These are phyloP conservation scores for Rhinogobio ventralis DNA, from an alignment of 2,797 vertebrate genomes.

Conservation along the genomic window DNA sequence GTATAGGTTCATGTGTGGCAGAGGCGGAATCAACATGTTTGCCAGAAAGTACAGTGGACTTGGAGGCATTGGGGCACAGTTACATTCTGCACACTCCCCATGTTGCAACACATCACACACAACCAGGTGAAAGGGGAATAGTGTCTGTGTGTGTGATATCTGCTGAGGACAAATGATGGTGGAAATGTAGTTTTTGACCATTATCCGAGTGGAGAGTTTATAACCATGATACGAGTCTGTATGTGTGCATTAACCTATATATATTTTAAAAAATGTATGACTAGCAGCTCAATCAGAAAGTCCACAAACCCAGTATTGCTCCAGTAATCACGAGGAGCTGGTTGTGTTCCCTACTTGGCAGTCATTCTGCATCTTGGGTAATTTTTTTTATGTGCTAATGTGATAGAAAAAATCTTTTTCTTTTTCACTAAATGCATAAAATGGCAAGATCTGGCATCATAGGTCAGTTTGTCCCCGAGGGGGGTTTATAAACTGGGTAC, in stretches of 20 bases:
- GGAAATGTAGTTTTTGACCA: neutral
- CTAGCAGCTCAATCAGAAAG: neutral
- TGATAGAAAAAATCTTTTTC: neutral
- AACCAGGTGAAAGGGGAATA: constrained; percentile 38
- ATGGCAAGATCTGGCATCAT: constrained; percentile 42
- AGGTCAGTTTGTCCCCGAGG: constrained; percentile 33
- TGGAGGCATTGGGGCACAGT: constrained; percentile 48
- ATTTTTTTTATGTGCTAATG: constrained; percentile 38
- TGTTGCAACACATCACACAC: constrained; percentile 55
- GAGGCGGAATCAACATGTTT: constrained; percentile 31
- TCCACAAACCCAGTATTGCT: neutral
- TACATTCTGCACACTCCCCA: constrained; percentile 46
- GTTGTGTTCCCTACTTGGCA: constrained; percentile 31
- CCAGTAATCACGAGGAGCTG: neutral
- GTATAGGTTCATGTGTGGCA: constrained; percentile 49
- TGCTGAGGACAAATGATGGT: constrained; percentile 12
- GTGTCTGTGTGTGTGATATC: neutral
- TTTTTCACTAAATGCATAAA: constrained; percentile 19
- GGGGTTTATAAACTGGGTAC: constrained; percentile 7
- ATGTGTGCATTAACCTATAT: neutral
- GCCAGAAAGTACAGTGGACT: constrained; percentile 47
- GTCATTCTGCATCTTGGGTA: constrained; percentile 9
- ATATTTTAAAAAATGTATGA: neutral
- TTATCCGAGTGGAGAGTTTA: neutral
- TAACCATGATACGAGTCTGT: neutral